Base-by-base conservation (phyloP, 1,140 invertebrate genomes). In the Microplitis demolitor region DNA sequence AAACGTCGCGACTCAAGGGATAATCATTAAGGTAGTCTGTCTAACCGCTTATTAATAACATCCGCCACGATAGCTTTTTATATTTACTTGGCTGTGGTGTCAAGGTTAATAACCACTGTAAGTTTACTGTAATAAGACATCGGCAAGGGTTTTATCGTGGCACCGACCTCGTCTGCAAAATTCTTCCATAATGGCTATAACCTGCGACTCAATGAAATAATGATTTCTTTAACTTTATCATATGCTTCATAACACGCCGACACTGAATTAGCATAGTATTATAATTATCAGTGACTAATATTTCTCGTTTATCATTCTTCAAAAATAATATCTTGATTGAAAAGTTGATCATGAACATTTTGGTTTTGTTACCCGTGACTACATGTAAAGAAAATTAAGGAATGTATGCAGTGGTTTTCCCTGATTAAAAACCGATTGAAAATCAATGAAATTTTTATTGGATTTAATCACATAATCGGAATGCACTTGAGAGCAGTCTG, bases 161-260 rank as follows among this genome's bases (percentile, higher is more conserved):
- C 75, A 78, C 78, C 74, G 75, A 76, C 74, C 77, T 77, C 76
- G 69, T 53, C 78, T 58, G 78, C 69, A 71, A 82, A 84, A 86
- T 86, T 85, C 84, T 81, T 71, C 80, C 83, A 83, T 86, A 85
- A 86, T 85, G 78, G 78, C 77, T 79, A 83, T 83, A 83, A 84
- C 82, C 83, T 82, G 79, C 76, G 81, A 82, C 82, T 83, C 76
- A 76, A 81, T 84, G 79, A 85, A 80, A 83, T 82, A 85, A 86
- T 79, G 78, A 83, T 82, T 84, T 85, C 83, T 80, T 84, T 80
- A 79, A 82, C 51, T 33, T 45, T n/a, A 35, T 54, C n/a, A 54
- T 67, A 34, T 6, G 33, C 4, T 31, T 24, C 11, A 67, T 31
- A 35, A 67, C 31, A n/a, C 66, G 35, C 54, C 24, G 45, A 54